Percentiles rank a stretch among this genome's conserved stretches.
phyloP scores from a whole-genome alignment of 2,797 vertebrate species.

The Hyperoplus lanceolatus region DNA sequence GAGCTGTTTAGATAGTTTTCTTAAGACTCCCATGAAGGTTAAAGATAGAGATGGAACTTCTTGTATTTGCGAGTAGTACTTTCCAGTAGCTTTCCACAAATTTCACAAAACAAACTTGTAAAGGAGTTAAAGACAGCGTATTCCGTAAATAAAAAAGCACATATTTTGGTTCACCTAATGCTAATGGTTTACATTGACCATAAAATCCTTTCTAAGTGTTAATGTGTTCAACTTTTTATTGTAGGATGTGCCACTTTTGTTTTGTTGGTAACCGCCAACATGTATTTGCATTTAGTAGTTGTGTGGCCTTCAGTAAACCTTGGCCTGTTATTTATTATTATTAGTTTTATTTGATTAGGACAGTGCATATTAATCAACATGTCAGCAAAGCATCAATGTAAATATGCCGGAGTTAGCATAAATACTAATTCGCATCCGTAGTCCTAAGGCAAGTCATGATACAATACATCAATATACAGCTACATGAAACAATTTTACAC shows the following conservation, averaged over 20 bases:
- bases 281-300: not conserved
- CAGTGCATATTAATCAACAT: too few species aligned
- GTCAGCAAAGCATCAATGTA: too few species aligned
- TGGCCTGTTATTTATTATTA: not conserved
- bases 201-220: constrained; percentile 26
- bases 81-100: constrained; percentile 30
- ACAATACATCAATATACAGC: too few species aligned
- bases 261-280: not conserved
- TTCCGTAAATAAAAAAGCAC: not conserved
- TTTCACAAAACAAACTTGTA: constrained; percentile 30
- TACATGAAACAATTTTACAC: too few species aligned
- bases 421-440: too few species aligned
- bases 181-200: not conserved
- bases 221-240: constrained; percentile 1
- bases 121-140: constrained; percentile 16
- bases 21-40: constrained; percentile 41
- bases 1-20: constrained; percentile 54
- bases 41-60: constrained; percentile 36
- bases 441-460: too few species aligned
- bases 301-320: constrained; percentile 19
- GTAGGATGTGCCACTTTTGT: not conserved
- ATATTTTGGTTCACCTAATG: constrained; percentile 15
- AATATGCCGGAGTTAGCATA: too few species aligned
- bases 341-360: too few species aligned
- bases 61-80: constrained; percentile 47